Percentiles rank a stretch among this genome's conserved stretches.
phyloP scores from a whole-genome alignment of 2,113 vertebrate genomes.

The Austrofundulus limnaeus region DNA sequence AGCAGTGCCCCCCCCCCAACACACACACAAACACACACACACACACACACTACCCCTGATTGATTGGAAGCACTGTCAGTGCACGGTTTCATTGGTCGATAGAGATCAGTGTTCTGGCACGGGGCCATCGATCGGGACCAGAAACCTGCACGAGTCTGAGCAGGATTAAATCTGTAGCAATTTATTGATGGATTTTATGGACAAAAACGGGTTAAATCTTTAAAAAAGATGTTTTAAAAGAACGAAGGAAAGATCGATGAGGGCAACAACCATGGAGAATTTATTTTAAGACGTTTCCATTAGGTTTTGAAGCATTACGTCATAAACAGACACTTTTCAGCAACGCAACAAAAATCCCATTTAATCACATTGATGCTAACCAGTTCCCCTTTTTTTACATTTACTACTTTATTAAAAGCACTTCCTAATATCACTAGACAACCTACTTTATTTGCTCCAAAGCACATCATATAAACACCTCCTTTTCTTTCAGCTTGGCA shows the following conservation, averaged over 20 bases:
- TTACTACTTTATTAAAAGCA: too few species aligned
- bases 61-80: slow-evolving; percentile 68
- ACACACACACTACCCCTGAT: slow-evolving; percentile 45
- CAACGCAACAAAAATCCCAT: too few species aligned
- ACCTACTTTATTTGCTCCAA: neutral
- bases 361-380: too few species aligned
- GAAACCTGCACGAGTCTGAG: slow-evolving; percentile 32
- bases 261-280: neutral
- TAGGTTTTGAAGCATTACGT: neutral
- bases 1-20: slow-evolving; percentile 30
- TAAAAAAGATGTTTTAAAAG: slow-evolving; percentile 21
- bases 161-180: slow-evolving; percentile 44
- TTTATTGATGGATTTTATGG: slow-evolving; percentile 39
- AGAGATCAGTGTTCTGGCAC: slow-evolving; percentile 66
- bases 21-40: too few species aligned
- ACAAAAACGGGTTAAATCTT: slow-evolving; percentile 26
- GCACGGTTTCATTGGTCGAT: slow-evolving; percentile 68
- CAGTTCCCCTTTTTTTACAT: too few species aligned
- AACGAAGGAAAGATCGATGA: neutral
- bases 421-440: neutral
- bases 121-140: slow-evolving; percentile 55
- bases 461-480: neutral
- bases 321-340: too few species aligned
- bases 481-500: neutral
- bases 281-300: neutral